Conservation (phyloP, 2,113 vertebrate genomes). For the Xiphophorus maculatus region DNA sequence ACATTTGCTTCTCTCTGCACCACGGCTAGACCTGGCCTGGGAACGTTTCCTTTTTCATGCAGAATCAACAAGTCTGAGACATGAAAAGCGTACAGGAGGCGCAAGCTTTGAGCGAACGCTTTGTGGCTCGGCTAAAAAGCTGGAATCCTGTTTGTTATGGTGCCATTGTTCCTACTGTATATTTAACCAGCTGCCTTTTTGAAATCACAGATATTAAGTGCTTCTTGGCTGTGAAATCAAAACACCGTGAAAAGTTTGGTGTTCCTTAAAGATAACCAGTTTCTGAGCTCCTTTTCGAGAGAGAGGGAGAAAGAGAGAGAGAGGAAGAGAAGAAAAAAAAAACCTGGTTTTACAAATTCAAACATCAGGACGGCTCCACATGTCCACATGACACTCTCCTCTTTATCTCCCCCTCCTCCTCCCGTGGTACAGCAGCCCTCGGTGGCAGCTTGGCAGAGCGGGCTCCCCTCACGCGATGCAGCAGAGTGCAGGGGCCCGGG, state of each 20-base stretch:
- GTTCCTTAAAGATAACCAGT: conserved; percentile 18
- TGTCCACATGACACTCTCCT: conserved; percentile 29
- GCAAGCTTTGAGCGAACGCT: conserved; percentile 39
- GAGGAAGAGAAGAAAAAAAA: too few relatives aligned
- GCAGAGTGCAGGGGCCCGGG: conserved; percentile 82
- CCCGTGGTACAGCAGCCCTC: conserved; percentile 31
- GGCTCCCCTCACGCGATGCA: conserved; percentile 81
- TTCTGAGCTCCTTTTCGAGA: background rate
- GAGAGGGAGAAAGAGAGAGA: too few relatives aligned
- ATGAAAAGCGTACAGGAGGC: conserved; percentile 56
- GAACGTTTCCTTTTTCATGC: conserved; percentile 60
- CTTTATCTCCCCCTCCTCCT: conserved; percentile 29
- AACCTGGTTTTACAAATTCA: conserved; percentile 30
- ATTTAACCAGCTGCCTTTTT: conserved; percentile 18
- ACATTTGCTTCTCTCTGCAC: conserved; percentile 34
- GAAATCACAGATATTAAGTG: background rate
- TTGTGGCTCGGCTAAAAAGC: conserved; percentile 38
- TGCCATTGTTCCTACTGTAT: conserved; percentile 37
- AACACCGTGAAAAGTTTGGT: background rate
- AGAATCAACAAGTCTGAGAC: conserved; percentile 71
- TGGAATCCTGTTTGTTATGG: conserved; percentile 44
- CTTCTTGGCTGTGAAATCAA: background rate
- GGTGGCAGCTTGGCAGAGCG: conserved; percentile 85
- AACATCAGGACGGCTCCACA: conserved; percentile 64
- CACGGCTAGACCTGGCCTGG: conserved; percentile 47